Evolutionary conservation across 1,140 invertebrate species (phyloP).

Genomic region (Bombus huntii): DNA sequence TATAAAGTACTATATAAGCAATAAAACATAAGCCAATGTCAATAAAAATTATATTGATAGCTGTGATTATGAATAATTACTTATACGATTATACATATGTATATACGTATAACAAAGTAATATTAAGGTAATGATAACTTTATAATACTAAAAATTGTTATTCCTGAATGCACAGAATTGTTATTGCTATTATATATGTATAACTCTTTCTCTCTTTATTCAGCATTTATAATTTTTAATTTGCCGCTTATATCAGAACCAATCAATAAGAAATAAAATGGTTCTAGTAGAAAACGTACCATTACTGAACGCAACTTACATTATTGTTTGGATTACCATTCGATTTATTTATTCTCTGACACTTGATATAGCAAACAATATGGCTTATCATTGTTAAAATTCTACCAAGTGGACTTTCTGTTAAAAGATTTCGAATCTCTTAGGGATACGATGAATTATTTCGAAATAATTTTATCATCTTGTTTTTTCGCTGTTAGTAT

Average conservation of each 20-base stretch:
- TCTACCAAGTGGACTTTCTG: not conserved
- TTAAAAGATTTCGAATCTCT: not conserved
- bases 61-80: not conserved
- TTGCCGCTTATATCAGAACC: not conserved
- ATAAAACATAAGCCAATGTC: not conserved
- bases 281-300: conserved; percentile 4
- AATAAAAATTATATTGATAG: not conserved
- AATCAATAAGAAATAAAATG: conserved; percentile 26
- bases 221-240: conserved; percentile 4
- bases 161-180: not conserved
- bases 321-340: conserved; percentile 37
- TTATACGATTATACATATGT: not conserved
- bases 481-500: conserved; percentile 22
- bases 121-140: not conserved
- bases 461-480: conserved; percentile 14
- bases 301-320: conserved; percentile 22
- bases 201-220: not conserved
- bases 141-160: not conserved
- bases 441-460: conserved; percentile 40
- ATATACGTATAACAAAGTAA: not conserved
- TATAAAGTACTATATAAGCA: not conserved
- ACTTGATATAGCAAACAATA: conserved; percentile 28
- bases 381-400: conserved; percentile 8
- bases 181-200: not conserved
- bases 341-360: conserved; percentile 35